Evolutionary conservation across 2,113 vertebrate genomes (phyloP).

Genomic region (Tetraodon nigroviridis): DNA sequence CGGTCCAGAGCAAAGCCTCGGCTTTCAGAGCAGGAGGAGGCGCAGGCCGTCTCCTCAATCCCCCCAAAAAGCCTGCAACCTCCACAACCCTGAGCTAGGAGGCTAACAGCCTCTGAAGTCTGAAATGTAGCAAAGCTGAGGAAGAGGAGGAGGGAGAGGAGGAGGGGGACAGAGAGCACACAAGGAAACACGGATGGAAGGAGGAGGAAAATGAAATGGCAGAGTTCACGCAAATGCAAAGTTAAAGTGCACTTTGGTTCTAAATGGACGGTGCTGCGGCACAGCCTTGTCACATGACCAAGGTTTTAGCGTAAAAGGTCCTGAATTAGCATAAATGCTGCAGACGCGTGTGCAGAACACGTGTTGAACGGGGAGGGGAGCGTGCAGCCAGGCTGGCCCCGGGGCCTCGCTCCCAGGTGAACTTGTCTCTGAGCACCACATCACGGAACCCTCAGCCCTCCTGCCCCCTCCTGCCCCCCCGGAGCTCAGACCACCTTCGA

Average conservation of each 20-base stretch:
- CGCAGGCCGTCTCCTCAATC: conserved; percentile 17
- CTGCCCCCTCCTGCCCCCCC: neutral
- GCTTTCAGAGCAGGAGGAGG: conserved; percentile 20
- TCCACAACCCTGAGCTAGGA: conserved; percentile 22
- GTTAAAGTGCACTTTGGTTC: conserved; percentile 6
- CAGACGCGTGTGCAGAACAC: too few species aligned
- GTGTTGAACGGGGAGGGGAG: too few species aligned
- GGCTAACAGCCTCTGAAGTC: conserved; percentile 39
- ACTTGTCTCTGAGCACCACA: conserved; percentile 32
- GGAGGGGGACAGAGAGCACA: conserved; percentile 5
- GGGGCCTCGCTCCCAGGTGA: conserved; percentile 12
- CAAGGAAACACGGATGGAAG: neutral
- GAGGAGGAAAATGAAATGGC: too few species aligned
- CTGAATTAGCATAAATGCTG: too few species aligned
- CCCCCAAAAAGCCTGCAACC: conserved; percentile 13
- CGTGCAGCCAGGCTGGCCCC: too few species aligned
- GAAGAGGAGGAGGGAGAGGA: conserved; percentile 3
- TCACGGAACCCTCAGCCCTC: conserved; percentile 23
- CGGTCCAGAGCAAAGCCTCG: conserved; percentile 12
- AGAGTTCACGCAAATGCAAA: conserved; percentile 15
- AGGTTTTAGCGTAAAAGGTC: too few species aligned
- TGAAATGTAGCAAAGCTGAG: conserved; percentile 23
- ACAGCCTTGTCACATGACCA: too few species aligned
- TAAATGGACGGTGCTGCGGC: too few species aligned
- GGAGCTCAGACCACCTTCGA: conserved; percentile 38